Evolutionary conservation across 2,888 invertebrate genomes (phyloP), one percentile per base, ranked within the genome.

Genomic region (Acanthosepion lycidas): DNA sequence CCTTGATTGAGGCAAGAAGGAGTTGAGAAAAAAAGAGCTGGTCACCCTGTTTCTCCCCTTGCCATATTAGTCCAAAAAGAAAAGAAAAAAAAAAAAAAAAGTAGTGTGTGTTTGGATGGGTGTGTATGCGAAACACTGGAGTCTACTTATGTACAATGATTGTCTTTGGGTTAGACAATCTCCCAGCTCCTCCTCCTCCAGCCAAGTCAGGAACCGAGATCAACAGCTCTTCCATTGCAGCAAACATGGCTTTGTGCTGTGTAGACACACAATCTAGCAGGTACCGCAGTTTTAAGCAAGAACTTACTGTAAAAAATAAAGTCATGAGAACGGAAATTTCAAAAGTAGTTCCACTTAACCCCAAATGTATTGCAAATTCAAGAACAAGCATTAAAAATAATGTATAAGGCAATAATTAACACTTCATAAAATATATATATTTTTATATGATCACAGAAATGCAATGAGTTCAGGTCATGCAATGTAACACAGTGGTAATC

Each of bases 91-190:
- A 33, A 33, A 64, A 64, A 9, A 64, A 64, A 42, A 42, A 42
- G 2, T 2, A 3, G 42, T 42, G 42, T 42, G 42, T 42, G 42
- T 42, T 42, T 42, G 42, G 42, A 42, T 42, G 42, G 42, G 42
- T 28, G 64, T 78, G 78, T n/a, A n/a, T 28, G 78, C n/a, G 78
- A n/a, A 78, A 78, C 78, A 78, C 78, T 78, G 78, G 78, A 78
- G 78, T 78, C 78, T 78, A 78, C 78, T 78, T 78, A 78, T 78
- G n/a, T 78, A 78, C 78, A 78, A 78, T 78, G n/a, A 78, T 78
- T 28, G 78, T n/a, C 78, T 78, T 78, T 78, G 78, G 78, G 78
- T 78, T n/a, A 78, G 78, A 78, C 78, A 78, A 78, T 78, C 78
- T 78, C 78, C 8, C 78, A 78, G 78, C 78, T 78, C 78, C 78